These are phyloP conservation scores for Lasius fuliginosus DNA, from an alignment of 2,888 invertebrate genomes.

Conservation along the genomic window DNA sequence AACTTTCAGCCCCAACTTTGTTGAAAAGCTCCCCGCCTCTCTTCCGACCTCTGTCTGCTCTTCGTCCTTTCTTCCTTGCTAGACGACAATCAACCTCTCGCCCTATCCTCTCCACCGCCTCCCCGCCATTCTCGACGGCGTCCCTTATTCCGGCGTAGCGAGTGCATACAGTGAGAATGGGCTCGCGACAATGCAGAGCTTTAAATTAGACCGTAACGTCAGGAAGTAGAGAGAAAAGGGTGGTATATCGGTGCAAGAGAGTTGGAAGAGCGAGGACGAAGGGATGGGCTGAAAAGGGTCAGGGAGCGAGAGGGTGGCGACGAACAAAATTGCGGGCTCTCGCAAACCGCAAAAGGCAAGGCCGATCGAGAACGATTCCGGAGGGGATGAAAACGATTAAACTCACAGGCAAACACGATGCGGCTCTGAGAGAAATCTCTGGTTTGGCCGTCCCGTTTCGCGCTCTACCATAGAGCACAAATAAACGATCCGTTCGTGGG, in stretches of 20 bases:
- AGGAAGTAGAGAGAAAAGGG: conserved; percentile 7
- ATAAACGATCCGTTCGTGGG: conserved; percentile 7
- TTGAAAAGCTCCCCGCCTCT: conserved; percentile 76
- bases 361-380: conserved; percentile 68
- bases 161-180: conserved; percentile 60
- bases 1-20: conserved; percentile 80
- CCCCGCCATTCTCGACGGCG: conserved; percentile 22
- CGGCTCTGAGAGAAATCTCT: conserved; percentile 37
- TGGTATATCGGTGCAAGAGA: conserved; percentile 24
- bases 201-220: conserved; percentile 76
- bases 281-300: conserved; percentile 1
- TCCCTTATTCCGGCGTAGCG: conserved; percentile 69
- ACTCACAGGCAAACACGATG: conserved; percentile 63
- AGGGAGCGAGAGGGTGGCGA: neutral
- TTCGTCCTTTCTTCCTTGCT: conserved; percentile 54
- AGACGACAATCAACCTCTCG: conserved; percentile 49
- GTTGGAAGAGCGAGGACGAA: neutral
- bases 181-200: conserved; percentile 76
- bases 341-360: conserved; percentile 63
- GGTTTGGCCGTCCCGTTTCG: conserved; percentile 20
- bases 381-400: conserved; percentile 72
- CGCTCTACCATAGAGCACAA: neutral
- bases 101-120: conserved; percentile 4
- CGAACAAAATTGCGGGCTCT: conserved; percentile 73
- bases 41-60: conserved; percentile 54